These are phyloP conservation scores for Columba janthina DNA, from an alignment of 2,113 vertebrate species.

Conservation along the genomic window DNA sequence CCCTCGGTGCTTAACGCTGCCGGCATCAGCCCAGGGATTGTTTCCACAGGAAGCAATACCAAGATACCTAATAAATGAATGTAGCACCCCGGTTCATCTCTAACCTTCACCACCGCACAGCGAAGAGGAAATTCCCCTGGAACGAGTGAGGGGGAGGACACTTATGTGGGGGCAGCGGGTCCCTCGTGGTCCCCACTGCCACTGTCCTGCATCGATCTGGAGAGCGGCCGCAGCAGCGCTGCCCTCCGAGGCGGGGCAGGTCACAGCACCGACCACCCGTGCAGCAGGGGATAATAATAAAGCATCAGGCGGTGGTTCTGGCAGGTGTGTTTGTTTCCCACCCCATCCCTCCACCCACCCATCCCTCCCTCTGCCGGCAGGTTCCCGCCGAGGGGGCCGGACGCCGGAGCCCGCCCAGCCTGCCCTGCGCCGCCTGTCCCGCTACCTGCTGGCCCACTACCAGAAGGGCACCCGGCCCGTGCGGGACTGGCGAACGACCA, in stretches of 20 bases:
- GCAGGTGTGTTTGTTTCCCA: background rate
- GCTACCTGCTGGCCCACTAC: constrained; percentile 82
- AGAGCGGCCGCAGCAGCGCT: background rate
- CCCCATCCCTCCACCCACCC: too few relatives aligned
- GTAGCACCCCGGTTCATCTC: background rate
- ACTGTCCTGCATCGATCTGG: background rate
- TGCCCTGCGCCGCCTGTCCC: constrained; percentile 80
- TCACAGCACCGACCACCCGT: fast-evolving
- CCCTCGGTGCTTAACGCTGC: background rate
- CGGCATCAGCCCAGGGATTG: background rate
- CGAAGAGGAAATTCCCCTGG: background rate
- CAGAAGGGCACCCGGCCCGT: constrained; percentile 90
- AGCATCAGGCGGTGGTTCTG: fast-evolving
- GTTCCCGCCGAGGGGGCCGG: background rate
- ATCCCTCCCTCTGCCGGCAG: background rate
- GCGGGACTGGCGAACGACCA: constrained; percentile 88
- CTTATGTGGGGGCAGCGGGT: background rate
- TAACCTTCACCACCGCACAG: background rate
- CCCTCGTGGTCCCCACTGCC: fast-evolving
- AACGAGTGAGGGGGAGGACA: background rate
- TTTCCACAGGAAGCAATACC: background rate
- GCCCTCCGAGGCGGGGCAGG: background rate
- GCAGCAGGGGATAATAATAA: background rate
- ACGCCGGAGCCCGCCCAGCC: constrained; percentile 66
- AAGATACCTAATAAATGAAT: background rate